phyloP scores from a whole-genome alignment of 2,113 vertebrate species.

The Archocentrus centrarchus region DNA sequence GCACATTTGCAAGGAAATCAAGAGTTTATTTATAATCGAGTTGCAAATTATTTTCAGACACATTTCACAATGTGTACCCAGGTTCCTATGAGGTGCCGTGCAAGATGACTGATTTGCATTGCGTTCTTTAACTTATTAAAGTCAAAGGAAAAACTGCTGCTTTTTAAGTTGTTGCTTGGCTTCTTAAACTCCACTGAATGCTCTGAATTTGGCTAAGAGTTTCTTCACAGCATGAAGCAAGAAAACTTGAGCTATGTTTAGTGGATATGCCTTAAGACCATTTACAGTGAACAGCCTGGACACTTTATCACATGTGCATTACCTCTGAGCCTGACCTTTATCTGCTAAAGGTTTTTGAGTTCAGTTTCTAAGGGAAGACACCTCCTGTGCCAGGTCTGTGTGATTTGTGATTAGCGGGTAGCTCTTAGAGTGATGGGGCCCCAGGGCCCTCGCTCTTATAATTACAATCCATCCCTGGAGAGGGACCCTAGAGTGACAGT shows the following conservation, averaged over 20 bases:
- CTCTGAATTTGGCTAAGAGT: neutral
- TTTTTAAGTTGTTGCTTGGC: neutral
- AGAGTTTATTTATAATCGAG: neutral
- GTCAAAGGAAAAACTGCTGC: neutral
- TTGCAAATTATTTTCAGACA: neutral
- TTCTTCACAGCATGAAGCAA: neutral
- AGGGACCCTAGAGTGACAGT: conserved; percentile 78
- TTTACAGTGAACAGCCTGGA: neutral
- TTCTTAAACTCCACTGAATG: neutral
- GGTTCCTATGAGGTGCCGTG: neutral
- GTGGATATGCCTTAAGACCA: neutral
- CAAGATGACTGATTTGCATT: neutral
- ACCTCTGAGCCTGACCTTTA: conserved; percentile 80
- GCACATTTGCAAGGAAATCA: neutral
- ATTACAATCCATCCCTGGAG: conserved; percentile 82
- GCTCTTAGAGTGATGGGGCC: conserved; percentile 75
- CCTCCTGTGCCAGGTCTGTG: conserved; percentile 69
- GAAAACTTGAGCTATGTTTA: neutral
- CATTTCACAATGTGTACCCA: neutral
- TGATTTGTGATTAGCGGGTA: conserved; percentile 83
- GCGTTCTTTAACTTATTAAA: neutral
- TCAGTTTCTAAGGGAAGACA: conserved; percentile 80
- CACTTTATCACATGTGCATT: neutral
- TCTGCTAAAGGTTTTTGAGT: conserved; percentile 80
- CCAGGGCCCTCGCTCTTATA: conserved; percentile 78